phyloP scores from a whole-genome alignment of 1,140 invertebrate genomes.

The Apis dorsata region DNA sequence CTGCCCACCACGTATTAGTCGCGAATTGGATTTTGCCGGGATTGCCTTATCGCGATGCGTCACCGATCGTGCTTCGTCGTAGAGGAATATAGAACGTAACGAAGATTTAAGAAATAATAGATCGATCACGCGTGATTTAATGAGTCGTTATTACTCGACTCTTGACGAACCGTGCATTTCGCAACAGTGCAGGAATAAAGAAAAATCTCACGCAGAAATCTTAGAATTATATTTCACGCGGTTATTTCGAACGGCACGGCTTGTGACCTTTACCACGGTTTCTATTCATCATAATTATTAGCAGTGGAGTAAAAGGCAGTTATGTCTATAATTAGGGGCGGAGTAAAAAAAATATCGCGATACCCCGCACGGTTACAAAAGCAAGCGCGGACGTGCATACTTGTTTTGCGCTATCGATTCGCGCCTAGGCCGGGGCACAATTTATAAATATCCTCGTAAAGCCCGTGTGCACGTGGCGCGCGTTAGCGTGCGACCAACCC shows the following conservation, averaged over 20 bases:
- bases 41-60: too few relatives aligned
- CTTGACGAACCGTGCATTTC: too few relatives aligned
- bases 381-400: constrained; percentile 24
- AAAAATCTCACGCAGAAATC: too few relatives aligned
- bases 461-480: constrained; percentile 36
- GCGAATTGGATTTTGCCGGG: too few relatives aligned
- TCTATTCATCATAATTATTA: constrained; percentile 60
- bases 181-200: too few relatives aligned
- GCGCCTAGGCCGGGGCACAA: constrained; percentile 1
- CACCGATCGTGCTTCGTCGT: too few relatives aligned
- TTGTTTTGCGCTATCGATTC: constrained; percentile 52
- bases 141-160: too few relatives aligned
- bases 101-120: too few relatives aligned
- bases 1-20: neutral
- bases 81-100: too few relatives aligned
- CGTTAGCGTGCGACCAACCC: constrained; percentile 39
- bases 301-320: constrained; percentile 34
- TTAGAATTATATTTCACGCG: too few relatives aligned
- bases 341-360: constrained; percentile 49
- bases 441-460: constrained; percentile 53
- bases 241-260: constrained; percentile 20
- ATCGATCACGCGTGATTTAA: too few relatives aligned
- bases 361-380: constrained; percentile 34
- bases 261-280: constrained; percentile 45
- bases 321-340: constrained; percentile 55